A percentile compares a stretch with the other conserved stretches of the same genome.
phyloP scores from a whole-genome alignment of 2,888 invertebrate genomes.

The Parasteatoda lunata region DNA sequence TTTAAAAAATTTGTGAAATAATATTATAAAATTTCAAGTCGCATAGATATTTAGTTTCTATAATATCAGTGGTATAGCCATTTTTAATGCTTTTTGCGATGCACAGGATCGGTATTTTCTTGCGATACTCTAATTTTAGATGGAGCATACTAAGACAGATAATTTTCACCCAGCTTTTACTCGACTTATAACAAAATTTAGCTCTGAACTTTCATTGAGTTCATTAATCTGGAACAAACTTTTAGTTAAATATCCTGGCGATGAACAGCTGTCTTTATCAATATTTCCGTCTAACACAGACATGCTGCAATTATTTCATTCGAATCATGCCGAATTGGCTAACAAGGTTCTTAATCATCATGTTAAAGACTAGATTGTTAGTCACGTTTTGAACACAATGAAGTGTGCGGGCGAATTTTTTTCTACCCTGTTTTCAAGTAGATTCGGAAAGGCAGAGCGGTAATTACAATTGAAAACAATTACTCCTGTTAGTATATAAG shows the following conservation, averaged over 20 bases:
- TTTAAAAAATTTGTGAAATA: too few species aligned
- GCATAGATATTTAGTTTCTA: too few species aligned
- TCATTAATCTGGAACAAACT: too few species aligned
- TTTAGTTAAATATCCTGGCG: background rate
- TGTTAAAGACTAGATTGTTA: constrained; percentile 42
- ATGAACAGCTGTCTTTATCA: background rate
- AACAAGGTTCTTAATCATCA: constrained; percentile 56
- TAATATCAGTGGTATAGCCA: too few species aligned
- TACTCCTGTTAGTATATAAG: background rate
- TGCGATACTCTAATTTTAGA: too few species aligned
- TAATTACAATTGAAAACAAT: constrained; percentile 54
- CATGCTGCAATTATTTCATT: constrained; percentile 41
- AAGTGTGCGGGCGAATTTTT: constrained; percentile 18
- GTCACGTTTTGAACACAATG: constrained; percentile 49
- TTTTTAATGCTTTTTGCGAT: too few species aligned
- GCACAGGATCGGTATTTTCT: too few species aligned
- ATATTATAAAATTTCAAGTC: too few species aligned
- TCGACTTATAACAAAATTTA: too few species aligned
- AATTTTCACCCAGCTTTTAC: too few species aligned
- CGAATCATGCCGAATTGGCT: constrained; percentile 35
- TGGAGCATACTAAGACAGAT: too few species aligned
- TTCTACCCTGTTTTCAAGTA: constrained; percentile 8
- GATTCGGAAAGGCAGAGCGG: constrained; percentile 38
- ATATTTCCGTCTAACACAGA: constrained; percentile 1
- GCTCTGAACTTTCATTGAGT: too few species aligned